These are phyloP conservation scores for Picus viridis DNA, from an alignment of 2,797 vertebrate species.

Conservation along the genomic window DNA sequence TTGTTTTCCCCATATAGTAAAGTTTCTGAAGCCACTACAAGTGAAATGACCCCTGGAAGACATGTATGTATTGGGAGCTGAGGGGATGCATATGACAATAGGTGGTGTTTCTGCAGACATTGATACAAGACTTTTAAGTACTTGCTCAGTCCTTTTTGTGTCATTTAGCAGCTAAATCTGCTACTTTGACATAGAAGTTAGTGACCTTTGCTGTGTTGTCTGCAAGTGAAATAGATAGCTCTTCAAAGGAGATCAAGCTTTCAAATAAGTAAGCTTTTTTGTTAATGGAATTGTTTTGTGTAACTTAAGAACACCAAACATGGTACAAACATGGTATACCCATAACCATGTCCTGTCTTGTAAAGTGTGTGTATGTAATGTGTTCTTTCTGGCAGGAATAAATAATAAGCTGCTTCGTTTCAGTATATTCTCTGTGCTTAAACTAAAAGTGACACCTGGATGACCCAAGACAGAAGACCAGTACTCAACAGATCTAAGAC, in stretches of 20 bases:
- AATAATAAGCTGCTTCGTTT: slow-evolving; percentile 23
- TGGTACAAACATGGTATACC: no score
- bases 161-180: neutral
- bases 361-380: neutral
- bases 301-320: neutral
- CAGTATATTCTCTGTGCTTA: slow-evolving; percentile 14
- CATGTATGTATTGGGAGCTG: neutral
- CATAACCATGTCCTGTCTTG: neutral
- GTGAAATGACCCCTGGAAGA: neutral
- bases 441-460: neutral
- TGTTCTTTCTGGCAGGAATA: neutral
- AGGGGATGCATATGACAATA: neutral
- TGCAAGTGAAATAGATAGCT: neutral
- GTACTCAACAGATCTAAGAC: neutral
- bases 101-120: neutral
- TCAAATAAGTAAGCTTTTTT: neutral
- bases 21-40: neutral
- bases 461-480: neutral
- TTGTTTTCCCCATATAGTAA: neutral
- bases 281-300: neutral
- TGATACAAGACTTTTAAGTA: neutral
- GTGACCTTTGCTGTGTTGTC: neutral
- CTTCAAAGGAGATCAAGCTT: neutral
- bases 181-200: neutral
- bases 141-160: neutral